Percentiles rank a stretch among this genome's conserved stretches.
Conservation (phyloP, 2,797 vertebrate genomes). For the Chelidonichthys spinosus region DNA sequence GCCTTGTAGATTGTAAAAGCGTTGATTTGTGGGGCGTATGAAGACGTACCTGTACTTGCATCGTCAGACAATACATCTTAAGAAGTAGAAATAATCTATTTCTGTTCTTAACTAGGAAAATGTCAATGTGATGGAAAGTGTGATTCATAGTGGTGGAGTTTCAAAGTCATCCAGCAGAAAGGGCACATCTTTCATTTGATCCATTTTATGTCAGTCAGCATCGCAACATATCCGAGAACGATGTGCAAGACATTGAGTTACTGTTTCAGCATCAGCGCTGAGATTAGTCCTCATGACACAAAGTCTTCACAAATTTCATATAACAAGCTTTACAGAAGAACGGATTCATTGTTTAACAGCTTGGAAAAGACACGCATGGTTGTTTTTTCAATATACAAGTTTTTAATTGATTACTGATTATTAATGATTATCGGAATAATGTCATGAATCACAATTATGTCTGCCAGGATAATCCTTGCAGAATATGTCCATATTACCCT, state of each 20-base stretch:
- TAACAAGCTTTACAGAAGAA: background rate
- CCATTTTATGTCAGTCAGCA: background rate
- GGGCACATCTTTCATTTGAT: slow-evolving; percentile 18
- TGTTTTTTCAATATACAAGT: too few species aligned
- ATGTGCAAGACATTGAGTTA: background rate
- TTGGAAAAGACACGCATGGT: too few species aligned
- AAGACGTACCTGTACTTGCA: background rate
- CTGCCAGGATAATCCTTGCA: too few species aligned
- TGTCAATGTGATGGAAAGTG: slow-evolving; percentile 23
- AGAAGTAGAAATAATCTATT: slow-evolving; percentile 2
- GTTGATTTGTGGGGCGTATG: background rate
- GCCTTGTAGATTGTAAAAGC: background rate
- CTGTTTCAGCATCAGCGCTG: too few species aligned
- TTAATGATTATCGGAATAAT: too few species aligned
- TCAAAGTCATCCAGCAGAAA: slow-evolving; percentile 22
- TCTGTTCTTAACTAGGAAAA: slow-evolving; percentile 9
- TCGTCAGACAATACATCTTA: background rate
- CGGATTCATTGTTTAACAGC: too few species aligned
- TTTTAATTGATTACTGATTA: too few species aligned
- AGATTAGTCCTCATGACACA: too few species aligned
- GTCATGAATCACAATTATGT: too few species aligned
- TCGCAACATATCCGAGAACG: background rate
- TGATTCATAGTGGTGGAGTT: slow-evolving; percentile 7
- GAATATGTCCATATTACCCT: too few species aligned
- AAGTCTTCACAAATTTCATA: background rate